A percentile compares a stretch with the other conserved stretches of the same genome.
Conservation (phyloP, 2,888 invertebrate species). For the Exocentrus adspersus region DNA sequence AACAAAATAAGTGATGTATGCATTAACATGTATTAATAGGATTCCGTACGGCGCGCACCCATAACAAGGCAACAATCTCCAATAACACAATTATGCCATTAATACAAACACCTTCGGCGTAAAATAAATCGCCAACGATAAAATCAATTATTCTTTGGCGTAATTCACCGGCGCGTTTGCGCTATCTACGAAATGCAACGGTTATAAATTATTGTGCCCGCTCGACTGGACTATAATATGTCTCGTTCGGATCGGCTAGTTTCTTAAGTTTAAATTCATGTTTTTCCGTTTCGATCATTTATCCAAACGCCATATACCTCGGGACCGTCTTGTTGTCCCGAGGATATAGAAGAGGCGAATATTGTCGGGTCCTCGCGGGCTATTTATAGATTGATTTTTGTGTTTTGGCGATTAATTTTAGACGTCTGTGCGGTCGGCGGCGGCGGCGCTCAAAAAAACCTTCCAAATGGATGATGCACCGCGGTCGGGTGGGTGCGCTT, state of each 20-base stretch:
- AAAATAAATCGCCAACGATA: slow-evolving; percentile 45
- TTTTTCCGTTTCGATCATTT: slow-evolving; percentile 46
- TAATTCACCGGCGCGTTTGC: slow-evolving; percentile 41
- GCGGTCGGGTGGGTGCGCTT: too few relatives aligned
- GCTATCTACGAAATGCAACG: slow-evolving; percentile 42
- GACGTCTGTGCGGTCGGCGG: not conserved
- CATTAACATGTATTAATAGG: not conserved
- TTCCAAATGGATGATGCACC: not conserved
- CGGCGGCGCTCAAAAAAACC: not conserved
- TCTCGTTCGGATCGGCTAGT: slow-evolving; percentile 54
- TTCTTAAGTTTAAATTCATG: slow-evolving; percentile 56
- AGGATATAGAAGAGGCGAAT: slow-evolving; percentile 25
- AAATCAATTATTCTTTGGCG: slow-evolving; percentile 45
- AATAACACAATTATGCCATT: slow-evolving; percentile 42
- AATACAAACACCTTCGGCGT: slow-evolving; percentile 38
- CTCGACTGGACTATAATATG: slow-evolving; percentile 50
- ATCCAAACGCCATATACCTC: slow-evolving; percentile 37
- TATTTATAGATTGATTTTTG: slow-evolving; percentile 21
- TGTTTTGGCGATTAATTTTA: slow-evolving; percentile 11
- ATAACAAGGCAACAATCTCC: slow-evolving; percentile 31
- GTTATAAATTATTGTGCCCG: slow-evolving; percentile 45
- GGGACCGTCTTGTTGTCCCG: slow-evolving; percentile 16
- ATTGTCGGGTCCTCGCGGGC: not conserved
- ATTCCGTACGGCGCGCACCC: not conserved
- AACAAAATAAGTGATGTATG: not conserved